Conservation (phyloP, 1,140 invertebrate species). For the Carcinoscorpius rotundicauda region DNA sequence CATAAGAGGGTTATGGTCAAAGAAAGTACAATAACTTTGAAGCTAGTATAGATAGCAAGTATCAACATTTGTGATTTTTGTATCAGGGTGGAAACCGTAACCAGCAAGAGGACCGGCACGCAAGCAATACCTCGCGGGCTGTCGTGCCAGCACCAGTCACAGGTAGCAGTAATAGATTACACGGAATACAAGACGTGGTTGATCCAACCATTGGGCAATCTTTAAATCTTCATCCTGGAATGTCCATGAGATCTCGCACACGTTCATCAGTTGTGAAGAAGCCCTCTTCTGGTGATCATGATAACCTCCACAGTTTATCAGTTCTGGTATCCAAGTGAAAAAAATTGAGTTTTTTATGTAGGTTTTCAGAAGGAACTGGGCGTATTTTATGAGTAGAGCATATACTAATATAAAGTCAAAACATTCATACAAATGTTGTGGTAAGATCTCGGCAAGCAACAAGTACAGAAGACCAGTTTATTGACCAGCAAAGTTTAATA, state of each 20-base stretch:
- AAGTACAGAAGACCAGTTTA: no score
- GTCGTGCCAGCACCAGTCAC: conserved; percentile 18
- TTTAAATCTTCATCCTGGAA: conserved; percentile 13
- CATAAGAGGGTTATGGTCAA: not conserved
- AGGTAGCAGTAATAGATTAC: conserved; percentile 17
- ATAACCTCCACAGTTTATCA: no score
- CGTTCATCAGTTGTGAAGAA: not conserved
- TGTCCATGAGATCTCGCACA: conserved; percentile 9
- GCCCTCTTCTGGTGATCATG: no score
- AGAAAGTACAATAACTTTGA: not conserved
- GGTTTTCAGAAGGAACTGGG: no score
- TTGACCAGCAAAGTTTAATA: no score
- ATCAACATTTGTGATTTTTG: not conserved
- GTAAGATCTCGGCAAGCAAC: no score
- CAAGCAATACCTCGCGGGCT: conserved; percentile 15
- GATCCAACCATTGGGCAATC: conserved; percentile 19
- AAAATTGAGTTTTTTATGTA: no score
- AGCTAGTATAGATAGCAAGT: not conserved
- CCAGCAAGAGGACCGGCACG: conserved; percentile 16
- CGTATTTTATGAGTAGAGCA: no score
- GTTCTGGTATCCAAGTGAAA: no score
- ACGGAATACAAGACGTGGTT: conserved; percentile 17
- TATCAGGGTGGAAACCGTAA: conserved; percentile 16
- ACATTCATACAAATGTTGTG: no score
- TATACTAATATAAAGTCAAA: no score